These are phyloP conservation scores for Serrognathus titanus DNA, from an alignment of 2,888 invertebrate species.

Conservation along the genomic window DNA sequence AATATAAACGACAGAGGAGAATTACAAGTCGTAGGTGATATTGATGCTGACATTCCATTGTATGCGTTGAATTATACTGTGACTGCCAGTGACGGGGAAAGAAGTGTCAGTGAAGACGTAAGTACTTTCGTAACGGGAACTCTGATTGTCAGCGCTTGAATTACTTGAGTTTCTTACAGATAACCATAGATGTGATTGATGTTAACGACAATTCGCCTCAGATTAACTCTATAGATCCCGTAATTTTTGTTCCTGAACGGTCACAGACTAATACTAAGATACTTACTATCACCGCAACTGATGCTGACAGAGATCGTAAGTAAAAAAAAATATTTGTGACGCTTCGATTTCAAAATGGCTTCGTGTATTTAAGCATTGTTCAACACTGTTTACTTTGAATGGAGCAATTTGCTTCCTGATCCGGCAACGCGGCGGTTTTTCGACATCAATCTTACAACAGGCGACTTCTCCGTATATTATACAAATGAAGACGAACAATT, in stretches of 20 bases:
- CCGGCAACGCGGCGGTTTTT: too few relatives aligned
- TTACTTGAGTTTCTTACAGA: constrained; percentile 46
- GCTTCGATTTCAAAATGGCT: not conserved
- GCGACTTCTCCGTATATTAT: constrained; percentile 50
- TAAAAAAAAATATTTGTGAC: constrained; percentile 2
- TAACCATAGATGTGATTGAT: constrained; percentile 57
- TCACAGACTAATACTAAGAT: constrained; percentile 47
- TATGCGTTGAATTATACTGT: constrained; percentile 54
- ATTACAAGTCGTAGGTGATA: constrained; percentile 51
- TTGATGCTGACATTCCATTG: constrained; percentile 57
- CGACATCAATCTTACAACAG: constrained; percentile 45
- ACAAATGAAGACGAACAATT: constrained; percentile 46
- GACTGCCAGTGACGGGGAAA: constrained; percentile 51
- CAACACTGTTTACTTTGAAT: too few relatives aligned
- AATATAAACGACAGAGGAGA: constrained; percentile 54
- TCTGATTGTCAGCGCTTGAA: not conserved
- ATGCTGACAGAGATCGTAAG: constrained; percentile 60
- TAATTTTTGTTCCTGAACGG: constrained; percentile 53
- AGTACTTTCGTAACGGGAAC: constrained; percentile 17
- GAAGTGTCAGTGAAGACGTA: constrained; percentile 48
- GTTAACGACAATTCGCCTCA: constrained; percentile 58
- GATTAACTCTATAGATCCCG: constrained; percentile 36
- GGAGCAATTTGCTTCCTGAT: too few relatives aligned
- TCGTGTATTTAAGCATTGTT: not conserved
- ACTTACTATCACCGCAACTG: constrained; percentile 47